These are phyloP conservation scores for Asteroscopus sphinx DNA, from an alignment of 2,888 invertebrate species.

Conservation along the genomic window DNA sequence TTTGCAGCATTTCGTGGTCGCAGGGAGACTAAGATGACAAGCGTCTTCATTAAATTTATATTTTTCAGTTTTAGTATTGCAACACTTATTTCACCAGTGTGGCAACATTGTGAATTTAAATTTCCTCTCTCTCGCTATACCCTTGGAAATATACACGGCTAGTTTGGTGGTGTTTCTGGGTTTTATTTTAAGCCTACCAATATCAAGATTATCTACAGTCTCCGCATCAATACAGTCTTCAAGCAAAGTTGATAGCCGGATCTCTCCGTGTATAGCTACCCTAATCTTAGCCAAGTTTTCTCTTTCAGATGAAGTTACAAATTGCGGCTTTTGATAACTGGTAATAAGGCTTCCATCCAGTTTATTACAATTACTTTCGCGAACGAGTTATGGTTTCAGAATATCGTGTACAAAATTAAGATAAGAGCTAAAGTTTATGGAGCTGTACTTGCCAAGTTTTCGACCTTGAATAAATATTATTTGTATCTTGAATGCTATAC, in stretches of 20 bases:
- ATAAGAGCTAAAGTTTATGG: slow-evolving; percentile 20
- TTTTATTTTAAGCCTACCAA: too few species aligned
- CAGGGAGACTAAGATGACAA: too few species aligned
- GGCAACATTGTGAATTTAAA: too few species aligned
- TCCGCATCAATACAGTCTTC: too few species aligned
- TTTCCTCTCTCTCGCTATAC: too few species aligned
- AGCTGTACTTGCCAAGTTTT: slow-evolving; percentile 3
- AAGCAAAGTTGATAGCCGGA: neutral
- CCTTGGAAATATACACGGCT: too few species aligned
- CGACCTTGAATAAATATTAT: neutral
- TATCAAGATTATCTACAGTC: too few species aligned
- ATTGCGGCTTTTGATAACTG: slow-evolving; percentile 66
- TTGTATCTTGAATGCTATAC: neutral
- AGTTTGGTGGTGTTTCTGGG: too few species aligned
- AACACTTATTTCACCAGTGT: too few species aligned
- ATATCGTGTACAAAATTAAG: slow-evolving; percentile 16
- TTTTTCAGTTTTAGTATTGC: too few species aligned
- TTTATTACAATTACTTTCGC: slow-evolving; percentile 56
- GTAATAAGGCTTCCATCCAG: slow-evolving; percentile 55
- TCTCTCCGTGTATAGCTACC: neutral
- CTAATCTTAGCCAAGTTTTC: slow-evolving; percentile 27
- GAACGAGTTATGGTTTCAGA: slow-evolving; percentile 41
- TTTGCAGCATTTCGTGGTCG: too few species aligned
- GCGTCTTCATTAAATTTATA: too few species aligned
- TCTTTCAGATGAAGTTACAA: slow-evolving; percentile 63